Conservation (phyloP, 2,113 vertebrate species). For the Tapirus terrestris region DNA sequence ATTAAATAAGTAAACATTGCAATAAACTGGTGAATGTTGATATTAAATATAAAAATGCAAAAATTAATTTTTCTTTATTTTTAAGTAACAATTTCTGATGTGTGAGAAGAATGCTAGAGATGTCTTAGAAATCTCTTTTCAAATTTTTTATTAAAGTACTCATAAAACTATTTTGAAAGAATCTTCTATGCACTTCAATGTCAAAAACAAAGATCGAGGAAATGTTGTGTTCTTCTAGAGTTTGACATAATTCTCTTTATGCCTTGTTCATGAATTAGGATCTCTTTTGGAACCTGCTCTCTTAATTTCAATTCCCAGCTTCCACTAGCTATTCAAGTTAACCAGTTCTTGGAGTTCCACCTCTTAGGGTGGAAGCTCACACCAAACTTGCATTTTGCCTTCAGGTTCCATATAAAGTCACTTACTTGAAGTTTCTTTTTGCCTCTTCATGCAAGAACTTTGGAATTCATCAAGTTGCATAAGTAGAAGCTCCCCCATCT, state of each 20-base stretch:
- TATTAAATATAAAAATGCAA: constrained; percentile 35
- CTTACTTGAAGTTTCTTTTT: constrained; percentile 23
- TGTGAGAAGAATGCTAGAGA: neutral
- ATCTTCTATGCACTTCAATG: neutral
- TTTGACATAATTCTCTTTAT: neutral
- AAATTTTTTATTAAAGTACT: constrained; percentile 36
- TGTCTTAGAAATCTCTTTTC: neutral
- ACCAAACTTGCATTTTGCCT: constrained; percentile 41
- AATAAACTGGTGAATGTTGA: neutral
- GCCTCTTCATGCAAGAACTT: neutral
- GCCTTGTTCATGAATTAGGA: constrained; percentile 1
- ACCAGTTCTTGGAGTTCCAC: neutral
- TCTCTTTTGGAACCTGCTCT: neutral
- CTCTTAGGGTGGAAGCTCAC: neutral
- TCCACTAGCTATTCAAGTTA: constrained; percentile 16
- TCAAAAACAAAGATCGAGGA: neutral
- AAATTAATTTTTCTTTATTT: neutral
- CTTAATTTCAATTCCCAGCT: constrained; percentile 4
- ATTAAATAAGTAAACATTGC: neutral
- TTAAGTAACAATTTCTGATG: constrained; percentile 1
- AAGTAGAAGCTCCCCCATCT: neutral
- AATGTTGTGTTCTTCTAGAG: neutral
- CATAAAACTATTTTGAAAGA: constrained; percentile 44
- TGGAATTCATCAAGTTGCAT: neutral
- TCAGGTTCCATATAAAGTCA: neutral